These are phyloP conservation scores for Orthonychiurus folsomi DNA, from an alignment of 2,888 invertebrate species.

Conservation along the genomic window DNA sequence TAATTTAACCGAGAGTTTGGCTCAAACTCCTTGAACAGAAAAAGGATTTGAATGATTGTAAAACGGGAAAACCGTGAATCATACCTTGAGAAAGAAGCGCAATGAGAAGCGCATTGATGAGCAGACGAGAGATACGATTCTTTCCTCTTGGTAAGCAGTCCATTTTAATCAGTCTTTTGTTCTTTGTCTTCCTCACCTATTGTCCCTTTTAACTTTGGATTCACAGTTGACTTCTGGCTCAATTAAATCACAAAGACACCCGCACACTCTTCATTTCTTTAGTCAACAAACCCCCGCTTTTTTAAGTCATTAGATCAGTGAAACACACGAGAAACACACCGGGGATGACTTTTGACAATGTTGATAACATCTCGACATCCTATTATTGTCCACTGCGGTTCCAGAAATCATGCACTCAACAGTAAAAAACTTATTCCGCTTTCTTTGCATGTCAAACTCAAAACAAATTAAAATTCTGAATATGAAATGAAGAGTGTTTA, in stretches of 20 bases:
- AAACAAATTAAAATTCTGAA: not conserved
- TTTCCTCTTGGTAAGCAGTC: not conserved
- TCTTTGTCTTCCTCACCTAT: not conserved
- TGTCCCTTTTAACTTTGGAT: not conserved
- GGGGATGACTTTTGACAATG: not conserved
- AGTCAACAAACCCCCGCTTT: not conserved
- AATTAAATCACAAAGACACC: not conserved
- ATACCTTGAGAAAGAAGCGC: not conserved
- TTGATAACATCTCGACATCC: not conserved
- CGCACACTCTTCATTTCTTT: not conserved
- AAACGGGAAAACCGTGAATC: no score
- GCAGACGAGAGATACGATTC: not conserved
- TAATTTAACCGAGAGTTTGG: not conserved
- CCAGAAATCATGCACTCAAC: no score
- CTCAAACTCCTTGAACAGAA: no score
- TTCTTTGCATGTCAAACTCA: not conserved
- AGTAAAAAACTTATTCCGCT: no score
- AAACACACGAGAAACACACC: not conserved
- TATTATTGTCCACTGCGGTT: not conserved
- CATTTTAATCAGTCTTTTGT: not conserved
- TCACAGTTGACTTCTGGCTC: not conserved
- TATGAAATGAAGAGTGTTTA: not conserved
- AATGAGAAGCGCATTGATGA: not conserved
- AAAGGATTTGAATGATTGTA: not conserved
- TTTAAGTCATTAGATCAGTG: not conserved